Evolutionary conservation across 1,140 invertebrate species (phyloP).

Genomic region (Hyposmocoma kahamanoa): DNA sequence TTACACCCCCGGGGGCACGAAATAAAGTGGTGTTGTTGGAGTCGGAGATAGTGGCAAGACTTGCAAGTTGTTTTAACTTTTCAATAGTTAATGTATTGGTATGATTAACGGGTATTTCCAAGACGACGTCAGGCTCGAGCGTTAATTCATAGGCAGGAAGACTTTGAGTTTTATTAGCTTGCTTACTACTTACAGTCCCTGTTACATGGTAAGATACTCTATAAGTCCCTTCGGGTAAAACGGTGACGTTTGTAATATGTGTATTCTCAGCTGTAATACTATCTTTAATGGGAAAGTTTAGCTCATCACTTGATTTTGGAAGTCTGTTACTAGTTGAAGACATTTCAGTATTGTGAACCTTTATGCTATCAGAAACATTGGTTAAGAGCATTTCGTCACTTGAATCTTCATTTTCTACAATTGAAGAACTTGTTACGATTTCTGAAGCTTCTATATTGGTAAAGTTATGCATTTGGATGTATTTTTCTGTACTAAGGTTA

Average conservation of each 20-base stretch:
- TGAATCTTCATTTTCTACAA: slow-evolving; percentile 1
- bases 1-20: slow-evolving; percentile 60
- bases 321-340: slow-evolving; percentile 41
- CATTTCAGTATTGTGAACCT: slow-evolving; percentile 17
- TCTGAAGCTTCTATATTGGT: slow-evolving; percentile 28
- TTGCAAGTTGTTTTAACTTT: slow-evolving; percentile 71
- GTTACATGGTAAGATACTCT: slow-evolving; percentile 64
- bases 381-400: slow-evolving; percentile 13
- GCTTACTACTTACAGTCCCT: slow-evolving; percentile 64
- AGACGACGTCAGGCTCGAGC: slow-evolving; percentile 57
- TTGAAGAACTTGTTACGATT: slow-evolving; percentile 19
- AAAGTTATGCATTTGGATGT: slow-evolving; percentile 21
- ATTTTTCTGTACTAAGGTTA: slow-evolving; percentile 30
- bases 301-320: slow-evolving; percentile 53
- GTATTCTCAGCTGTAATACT: slow-evolving; percentile 10
- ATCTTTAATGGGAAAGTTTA: slow-evolving; percentile 28
- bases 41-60: slow-evolving; percentile 67
- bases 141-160: slow-evolving; percentile 59
- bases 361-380: slow-evolving; percentile 24
- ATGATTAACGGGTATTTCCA: slow-evolving; percentile 66
- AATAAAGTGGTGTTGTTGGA: slow-evolving; percentile 66
- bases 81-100: slow-evolving; percentile 54
- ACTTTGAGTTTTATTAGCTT: slow-evolving; percentile 57
- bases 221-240: slow-evolving; percentile 60
- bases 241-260: slow-evolving; percentile 17